Conservation (phyloP, 1,140 invertebrate species). For the Papilio aristodemus region DNA sequence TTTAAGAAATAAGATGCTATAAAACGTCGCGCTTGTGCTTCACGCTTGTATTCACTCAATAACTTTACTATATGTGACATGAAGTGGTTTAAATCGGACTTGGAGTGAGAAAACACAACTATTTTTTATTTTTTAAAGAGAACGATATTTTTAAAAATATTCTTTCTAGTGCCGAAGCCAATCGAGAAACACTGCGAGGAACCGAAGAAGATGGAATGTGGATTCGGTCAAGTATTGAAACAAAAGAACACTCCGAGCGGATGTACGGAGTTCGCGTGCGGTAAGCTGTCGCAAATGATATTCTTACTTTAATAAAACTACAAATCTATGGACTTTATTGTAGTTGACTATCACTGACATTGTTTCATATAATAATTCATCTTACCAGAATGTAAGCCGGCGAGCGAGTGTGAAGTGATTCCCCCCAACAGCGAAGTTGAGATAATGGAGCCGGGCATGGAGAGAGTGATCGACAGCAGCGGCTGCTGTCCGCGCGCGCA, state of each 20-base stretch:
- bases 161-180: constrained; percentile 77
- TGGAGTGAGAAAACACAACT: too few relatives aligned
- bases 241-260: constrained; percentile 81
- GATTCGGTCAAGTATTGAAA: constrained; percentile 85
- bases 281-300: constrained; percentile 71
- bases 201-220: constrained; percentile 84
- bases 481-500: constrained; percentile 86
- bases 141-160: too few relatives aligned
- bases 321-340: not conserved
- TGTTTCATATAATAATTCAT: too few relatives aligned
- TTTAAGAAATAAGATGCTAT: too few relatives aligned
- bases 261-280: constrained; percentile 86
- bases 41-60: too few relatives aligned
- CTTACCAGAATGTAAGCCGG: constrained; percentile 84
- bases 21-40: too few relatives aligned
- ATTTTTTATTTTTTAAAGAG: too few relatives aligned
- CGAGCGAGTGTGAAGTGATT: constrained; percentile 83
- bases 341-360: too few relatives aligned
- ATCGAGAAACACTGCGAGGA: constrained; percentile 81
- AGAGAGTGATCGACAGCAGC: constrained; percentile 79
- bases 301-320: not conserved
- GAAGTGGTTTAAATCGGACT: too few relatives aligned
- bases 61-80: too few relatives aligned
- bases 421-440: constrained; percentile 66
- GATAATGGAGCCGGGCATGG: constrained; percentile 82